Conservation (phyloP, 2,113 vertebrate genomes). For the Hippoglossus stenolepis region DNA sequence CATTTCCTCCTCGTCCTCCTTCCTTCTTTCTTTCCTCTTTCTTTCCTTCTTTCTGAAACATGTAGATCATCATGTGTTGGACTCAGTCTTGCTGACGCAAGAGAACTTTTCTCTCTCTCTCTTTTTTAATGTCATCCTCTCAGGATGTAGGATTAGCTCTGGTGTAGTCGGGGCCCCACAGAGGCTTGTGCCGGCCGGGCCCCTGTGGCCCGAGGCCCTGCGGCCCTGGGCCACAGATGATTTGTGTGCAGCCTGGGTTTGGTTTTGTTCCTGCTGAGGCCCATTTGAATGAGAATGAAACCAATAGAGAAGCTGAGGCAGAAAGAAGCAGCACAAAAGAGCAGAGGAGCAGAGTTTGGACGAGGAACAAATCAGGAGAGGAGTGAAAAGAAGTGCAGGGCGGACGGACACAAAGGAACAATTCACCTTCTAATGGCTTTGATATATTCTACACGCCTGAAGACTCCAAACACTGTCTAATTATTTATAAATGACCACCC, state of each 20-base stretch:
- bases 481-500: slow-evolving; percentile 99
- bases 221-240: slow-evolving; percentile 48
- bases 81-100: no score
- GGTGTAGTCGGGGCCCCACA: slow-evolving; percentile 24
- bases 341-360: slow-evolving; percentile 95
- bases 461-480: slow-evolving; percentile 99
- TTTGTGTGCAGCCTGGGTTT: slow-evolving; percentile 84
- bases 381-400: slow-evolving; percentile 92
- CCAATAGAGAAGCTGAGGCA: slow-evolving; percentile 96
- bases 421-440: slow-evolving; percentile 99
- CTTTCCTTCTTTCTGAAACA: no score
- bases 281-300: slow-evolving; percentile 98
- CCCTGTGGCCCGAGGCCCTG: slow-evolving; percentile 29
- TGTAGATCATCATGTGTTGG: no score
- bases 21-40: no score
- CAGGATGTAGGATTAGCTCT: slow-evolving; percentile 19
- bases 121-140: no score
- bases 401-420: slow-evolving; percentile 94
- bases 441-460: slow-evolving; percentile 99
- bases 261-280: slow-evolving; percentile 94
- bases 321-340: slow-evolving; percentile 98
- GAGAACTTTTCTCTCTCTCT: no score
- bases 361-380: slow-evolving; percentile 93
- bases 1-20: no score
- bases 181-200: slow-evolving; percentile 49